Evolutionary conservation across 2,888 invertebrate species (phyloP), one percentile per base, ranked within the genome.

Genomic region (Tipula unca): DNA sequence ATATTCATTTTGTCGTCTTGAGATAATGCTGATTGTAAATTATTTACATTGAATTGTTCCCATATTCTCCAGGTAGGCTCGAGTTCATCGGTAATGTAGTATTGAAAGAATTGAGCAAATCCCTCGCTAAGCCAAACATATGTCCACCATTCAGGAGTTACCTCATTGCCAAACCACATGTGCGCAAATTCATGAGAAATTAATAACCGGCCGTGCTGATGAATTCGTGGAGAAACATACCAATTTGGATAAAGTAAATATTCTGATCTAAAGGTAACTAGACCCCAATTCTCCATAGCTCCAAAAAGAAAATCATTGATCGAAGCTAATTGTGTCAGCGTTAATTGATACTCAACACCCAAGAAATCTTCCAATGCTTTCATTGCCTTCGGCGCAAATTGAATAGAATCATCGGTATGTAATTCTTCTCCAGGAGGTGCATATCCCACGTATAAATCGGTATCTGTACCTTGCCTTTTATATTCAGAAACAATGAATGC

Each of bases 161-260:
- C 93, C 87, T 93, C 92, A 88, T 95, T 94, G 0, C 95, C 95
- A 88, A 95, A 95, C 95, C 95, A 95, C 92, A 93, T 93, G 88
- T 96, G 96, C 0, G 90, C 89, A 85, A 92, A 92, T 87, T 92
- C 92, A 88, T 92, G 92, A 85, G 91, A 90, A 69, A 92, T 91
- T 86, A 92, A 91, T 4, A 91, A 89, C 2, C 90, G 92, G 8
- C 92, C 90, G 87, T 90, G 90, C 87, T 92, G 92, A 4, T 87
- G 89, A 0, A 90, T 89, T 0, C 89, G 13, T 29, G 85, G 29
- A 1, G 48, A 29, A 36, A 36, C 32, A 48, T 85, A 20, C n/a
- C 1, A 29, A 48, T 85, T 54, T 36, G 32, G 20, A 35, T 85
- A 85, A 4, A 48, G 6, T 54, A 85, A 32, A 54, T 85, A 85